Conservation (phyloP, 2,888 invertebrate species). For the Hoplodrina blanda region DNA sequence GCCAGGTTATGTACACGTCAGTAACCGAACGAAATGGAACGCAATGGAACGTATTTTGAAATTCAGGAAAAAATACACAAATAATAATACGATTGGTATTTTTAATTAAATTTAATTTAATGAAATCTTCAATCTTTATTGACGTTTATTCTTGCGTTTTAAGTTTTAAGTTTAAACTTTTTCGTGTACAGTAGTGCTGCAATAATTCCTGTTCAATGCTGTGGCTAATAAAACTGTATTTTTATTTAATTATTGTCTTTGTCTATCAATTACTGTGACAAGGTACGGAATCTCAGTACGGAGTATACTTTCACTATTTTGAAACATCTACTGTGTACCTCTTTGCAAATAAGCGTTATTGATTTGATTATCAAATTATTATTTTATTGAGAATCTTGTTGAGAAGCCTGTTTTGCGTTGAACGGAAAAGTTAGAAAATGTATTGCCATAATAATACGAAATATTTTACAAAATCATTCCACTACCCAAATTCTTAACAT, state of each 20-base stretch:
- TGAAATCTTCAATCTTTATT: no score
- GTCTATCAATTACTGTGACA: no score
- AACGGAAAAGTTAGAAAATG: neutral
- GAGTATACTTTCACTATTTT: no score
- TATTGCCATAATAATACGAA: neutral
- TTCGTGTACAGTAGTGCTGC: no score
- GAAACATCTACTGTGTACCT: no score
- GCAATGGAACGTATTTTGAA: conserved; percentile 36
- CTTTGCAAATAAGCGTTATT: neutral
- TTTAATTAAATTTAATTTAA: neutral
- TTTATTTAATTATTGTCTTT: no score
- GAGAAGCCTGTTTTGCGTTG: neutral
- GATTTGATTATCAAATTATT: neutral
- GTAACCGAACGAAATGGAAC: conserved; percentile 30
- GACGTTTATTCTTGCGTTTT: neutral
- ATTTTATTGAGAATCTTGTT: neutral
- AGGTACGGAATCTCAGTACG: no score
- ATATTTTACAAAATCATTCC: neutral
- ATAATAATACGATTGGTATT: neutral
- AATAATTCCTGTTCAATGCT: no score
- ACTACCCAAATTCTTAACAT: neutral
- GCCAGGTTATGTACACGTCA: conserved; percentile 64
- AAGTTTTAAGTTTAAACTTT: neutral
- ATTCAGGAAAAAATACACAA: neutral
- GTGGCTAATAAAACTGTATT: no score